Conservation (phyloP, 2,888 invertebrate genomes). For the Andrena marginata region DNA sequence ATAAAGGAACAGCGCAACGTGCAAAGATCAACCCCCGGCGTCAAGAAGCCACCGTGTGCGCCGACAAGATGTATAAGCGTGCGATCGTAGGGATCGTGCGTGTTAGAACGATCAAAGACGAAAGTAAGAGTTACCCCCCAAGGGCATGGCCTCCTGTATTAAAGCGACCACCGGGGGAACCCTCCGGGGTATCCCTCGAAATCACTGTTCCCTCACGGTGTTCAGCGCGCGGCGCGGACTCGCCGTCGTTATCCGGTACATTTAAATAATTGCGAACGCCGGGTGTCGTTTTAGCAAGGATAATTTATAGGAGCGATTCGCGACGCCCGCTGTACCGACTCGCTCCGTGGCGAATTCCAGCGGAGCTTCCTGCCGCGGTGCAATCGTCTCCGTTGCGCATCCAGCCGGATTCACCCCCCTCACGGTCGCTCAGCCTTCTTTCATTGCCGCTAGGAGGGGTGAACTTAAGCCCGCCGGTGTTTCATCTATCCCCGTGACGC, state of each 20-base stretch:
- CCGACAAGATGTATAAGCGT: too few relatives aligned
- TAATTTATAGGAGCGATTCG: slow-evolving; percentile 84
- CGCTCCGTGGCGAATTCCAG: slow-evolving; percentile 80
- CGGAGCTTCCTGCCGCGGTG: slow-evolving; percentile 50
- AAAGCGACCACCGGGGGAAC: slow-evolving; percentile 20
- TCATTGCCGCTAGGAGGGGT: slow-evolving; percentile 68
- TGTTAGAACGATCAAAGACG: too few relatives aligned
- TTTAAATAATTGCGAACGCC: slow-evolving; percentile 84
- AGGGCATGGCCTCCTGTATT: slow-evolving; percentile 4
- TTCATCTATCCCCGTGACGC: slow-evolving; percentile 58
- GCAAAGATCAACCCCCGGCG: too few relatives aligned
- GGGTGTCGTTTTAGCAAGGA: slow-evolving; percentile 79
- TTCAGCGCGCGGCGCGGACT: slow-evolving; percentile 43
- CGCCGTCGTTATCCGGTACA: slow-evolving; percentile 75
- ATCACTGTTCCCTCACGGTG: slow-evolving; percentile 16
- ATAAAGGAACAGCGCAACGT: too few relatives aligned
- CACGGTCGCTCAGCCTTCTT: slow-evolving; percentile 55
- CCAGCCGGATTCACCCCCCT: slow-evolving; percentile 63
- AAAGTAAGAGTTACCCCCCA: background rate
- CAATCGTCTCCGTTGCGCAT: slow-evolving; percentile 63
- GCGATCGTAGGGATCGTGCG: too few relatives aligned
- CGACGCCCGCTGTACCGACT: slow-evolving; percentile 73
- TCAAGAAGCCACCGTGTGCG: too few relatives aligned
- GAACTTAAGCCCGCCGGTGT: slow-evolving; percentile 70
- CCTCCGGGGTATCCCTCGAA: slow-evolving; percentile 15